These are phyloP conservation scores for Sarcoramphus papa DNA, from an alignment of 2,797 vertebrate species.

Conservation along the genomic window DNA sequence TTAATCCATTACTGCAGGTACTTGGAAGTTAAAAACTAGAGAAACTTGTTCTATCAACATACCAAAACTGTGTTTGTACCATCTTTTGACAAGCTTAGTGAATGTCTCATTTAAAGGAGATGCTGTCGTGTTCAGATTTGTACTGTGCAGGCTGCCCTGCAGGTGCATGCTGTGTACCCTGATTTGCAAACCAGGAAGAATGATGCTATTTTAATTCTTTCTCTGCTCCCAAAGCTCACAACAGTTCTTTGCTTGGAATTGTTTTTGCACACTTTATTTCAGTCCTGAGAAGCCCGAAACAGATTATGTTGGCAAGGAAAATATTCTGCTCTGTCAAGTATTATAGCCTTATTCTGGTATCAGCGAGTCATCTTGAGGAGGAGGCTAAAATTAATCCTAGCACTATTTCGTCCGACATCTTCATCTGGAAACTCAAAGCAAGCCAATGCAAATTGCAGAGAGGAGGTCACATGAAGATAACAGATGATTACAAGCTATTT, in stretches of 20 bases:
- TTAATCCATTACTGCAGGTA: background rate
- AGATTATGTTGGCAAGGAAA: background rate
- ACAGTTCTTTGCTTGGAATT: background rate
- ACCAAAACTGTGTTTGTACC: background rate
- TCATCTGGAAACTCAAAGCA: conserved; percentile 6
- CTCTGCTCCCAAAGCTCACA: background rate
- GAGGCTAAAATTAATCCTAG: conserved; percentile 46
- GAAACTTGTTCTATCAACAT: background rate
- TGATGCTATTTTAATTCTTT: background rate
- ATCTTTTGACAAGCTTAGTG: background rate
- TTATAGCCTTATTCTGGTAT: conserved; percentile 37
- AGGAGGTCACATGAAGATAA: conserved; percentile 25
- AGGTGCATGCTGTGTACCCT: background rate
- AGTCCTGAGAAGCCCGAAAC: background rate
- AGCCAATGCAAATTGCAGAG: conserved; percentile 1
- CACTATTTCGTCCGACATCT: background rate
- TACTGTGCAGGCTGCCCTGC: background rate
- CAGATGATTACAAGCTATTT: conserved; percentile 11
- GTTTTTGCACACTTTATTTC: conserved; percentile 19
- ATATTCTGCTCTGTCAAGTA: background rate
- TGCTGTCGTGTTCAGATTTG: background rate
- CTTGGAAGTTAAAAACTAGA: background rate
- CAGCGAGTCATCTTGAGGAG: background rate
- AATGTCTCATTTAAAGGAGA: background rate
- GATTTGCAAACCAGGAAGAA: background rate